Conservation (phyloP, 1,140 invertebrate genomes). For the Oryctes rhinoceros region DNA sequence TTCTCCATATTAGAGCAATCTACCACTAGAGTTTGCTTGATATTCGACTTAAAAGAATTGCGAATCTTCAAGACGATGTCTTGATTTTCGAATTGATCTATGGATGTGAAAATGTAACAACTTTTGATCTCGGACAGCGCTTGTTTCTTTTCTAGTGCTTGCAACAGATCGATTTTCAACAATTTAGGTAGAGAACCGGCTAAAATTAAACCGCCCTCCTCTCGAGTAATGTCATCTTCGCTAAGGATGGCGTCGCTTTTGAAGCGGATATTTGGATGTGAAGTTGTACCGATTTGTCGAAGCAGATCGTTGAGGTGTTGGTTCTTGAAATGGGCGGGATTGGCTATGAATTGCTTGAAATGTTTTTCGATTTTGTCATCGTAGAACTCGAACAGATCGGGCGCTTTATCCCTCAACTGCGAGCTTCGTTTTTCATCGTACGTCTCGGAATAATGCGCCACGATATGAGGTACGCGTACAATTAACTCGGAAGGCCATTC, state of each 20-base stretch:
- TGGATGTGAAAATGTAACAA: background rate
- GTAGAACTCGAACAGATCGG: background rate
- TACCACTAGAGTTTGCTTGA: background rate
- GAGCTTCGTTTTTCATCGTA: background rate
- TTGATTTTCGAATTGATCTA: slow-evolving; percentile 11
- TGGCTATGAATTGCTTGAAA: background rate
- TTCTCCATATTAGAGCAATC: background rate
- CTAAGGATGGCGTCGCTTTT: background rate
- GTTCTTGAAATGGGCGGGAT: background rate
- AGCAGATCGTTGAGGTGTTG: slow-evolving; percentile 8
- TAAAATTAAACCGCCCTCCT: background rate
- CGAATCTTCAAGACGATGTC: background rate
- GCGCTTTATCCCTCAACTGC: background rate
- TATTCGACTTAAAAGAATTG: background rate
- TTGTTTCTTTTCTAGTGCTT: background rate
- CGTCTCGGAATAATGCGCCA: background rate
- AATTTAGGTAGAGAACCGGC: background rate
- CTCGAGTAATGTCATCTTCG: background rate
- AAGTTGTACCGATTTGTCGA: background rate
- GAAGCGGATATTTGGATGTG: background rate
- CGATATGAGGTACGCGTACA: background rate
- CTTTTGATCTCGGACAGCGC: background rate
- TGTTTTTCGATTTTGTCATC: background rate
- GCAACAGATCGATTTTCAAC: background rate
- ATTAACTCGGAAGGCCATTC: slow-evolving; percentile 2